phyloP scores from a whole-genome alignment of 2,888 invertebrate species.

The Gasteruption jaculator region DNA sequence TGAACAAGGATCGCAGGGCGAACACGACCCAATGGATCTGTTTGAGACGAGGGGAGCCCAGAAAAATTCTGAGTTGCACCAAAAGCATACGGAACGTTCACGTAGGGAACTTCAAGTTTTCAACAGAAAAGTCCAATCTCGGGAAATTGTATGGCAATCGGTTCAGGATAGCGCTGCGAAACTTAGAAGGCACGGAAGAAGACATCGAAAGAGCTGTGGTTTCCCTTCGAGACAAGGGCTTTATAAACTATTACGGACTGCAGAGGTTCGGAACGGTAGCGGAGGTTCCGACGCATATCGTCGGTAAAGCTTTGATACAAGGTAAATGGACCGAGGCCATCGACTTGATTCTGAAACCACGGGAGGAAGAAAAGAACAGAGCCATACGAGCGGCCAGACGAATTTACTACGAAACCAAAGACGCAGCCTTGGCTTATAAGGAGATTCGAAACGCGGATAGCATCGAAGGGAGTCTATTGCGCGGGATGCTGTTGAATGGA shows the following conservation, averaged over 20 bases:
- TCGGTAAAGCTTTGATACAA: slow-evolving; percentile 76
- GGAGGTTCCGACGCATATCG: slow-evolving; percentile 74
- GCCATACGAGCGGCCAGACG: slow-evolving; percentile 62
- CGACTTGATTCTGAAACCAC: slow-evolving; percentile 70
- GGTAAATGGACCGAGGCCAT: slow-evolving; percentile 62
- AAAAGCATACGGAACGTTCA: slow-evolving; percentile 55
- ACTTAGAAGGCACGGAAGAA: slow-evolving; percentile 64
- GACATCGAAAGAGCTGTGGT: slow-evolving; percentile 62
- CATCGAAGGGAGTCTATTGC: slow-evolving; percentile 69
- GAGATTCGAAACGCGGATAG: slow-evolving; percentile 52
- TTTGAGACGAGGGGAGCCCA: slow-evolving; percentile 64
- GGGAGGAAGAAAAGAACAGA: slow-evolving; percentile 57
- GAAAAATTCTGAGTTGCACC: slow-evolving; percentile 57
- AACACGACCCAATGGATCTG: slow-evolving; percentile 90
- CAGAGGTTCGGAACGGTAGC: slow-evolving; percentile 87
- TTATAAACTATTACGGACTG: slow-evolving; percentile 93
- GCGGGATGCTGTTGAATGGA: slow-evolving; percentile 33
- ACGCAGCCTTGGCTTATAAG: slow-evolving; percentile 60
- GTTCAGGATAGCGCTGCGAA: slow-evolving; percentile 67
- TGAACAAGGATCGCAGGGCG: slow-evolving; percentile 92
- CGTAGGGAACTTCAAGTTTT: slow-evolving; percentile 75
- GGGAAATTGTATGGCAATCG: slow-evolving; percentile 87
- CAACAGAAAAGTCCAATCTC: slow-evolving; percentile 63
- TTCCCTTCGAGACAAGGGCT: slow-evolving; percentile 66
- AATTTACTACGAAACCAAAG: slow-evolving; percentile 61